These are phyloP conservation scores for Paradisaea rubra DNA, from an alignment of 2,113 vertebrate genomes.

Conservation along the genomic window DNA sequence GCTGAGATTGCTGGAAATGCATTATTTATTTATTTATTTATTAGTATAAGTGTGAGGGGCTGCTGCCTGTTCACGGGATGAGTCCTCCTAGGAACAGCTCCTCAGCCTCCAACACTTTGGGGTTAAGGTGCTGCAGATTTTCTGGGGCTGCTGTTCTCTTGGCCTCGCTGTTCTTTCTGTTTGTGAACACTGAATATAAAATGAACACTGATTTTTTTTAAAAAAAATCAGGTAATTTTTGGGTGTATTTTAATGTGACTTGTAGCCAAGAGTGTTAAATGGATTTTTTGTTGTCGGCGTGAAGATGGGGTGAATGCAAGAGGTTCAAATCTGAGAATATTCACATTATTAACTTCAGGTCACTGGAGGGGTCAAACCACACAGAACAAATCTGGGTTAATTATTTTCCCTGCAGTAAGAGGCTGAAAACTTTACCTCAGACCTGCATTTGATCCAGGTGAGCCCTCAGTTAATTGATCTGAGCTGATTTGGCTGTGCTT, in stretches of 20 bases:
- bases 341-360: background rate
- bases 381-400: background rate
- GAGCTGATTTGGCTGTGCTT: background rate
- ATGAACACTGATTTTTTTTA: fast-evolving
- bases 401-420: background rate
- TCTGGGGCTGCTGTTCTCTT: background rate
- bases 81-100: background rate
- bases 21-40: background rate
- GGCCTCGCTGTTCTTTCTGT: background rate
- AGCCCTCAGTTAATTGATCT: background rate
- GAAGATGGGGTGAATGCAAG: background rate
- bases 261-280: background rate
- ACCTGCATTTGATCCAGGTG: background rate
- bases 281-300: fast-evolving
- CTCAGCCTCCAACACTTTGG: background rate
- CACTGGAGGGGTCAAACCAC: background rate
- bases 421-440: background rate
- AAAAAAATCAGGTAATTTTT: background rate
- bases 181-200: background rate
- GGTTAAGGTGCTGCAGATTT: background rate
- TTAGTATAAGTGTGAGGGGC: background rate
- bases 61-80: background rate
- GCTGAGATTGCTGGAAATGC: background rate
- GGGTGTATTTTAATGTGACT: background rate
- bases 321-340: background rate